Base-by-base conservation (phyloP, 2,888 invertebrate species). In the Hyposoter didymator region DNA sequence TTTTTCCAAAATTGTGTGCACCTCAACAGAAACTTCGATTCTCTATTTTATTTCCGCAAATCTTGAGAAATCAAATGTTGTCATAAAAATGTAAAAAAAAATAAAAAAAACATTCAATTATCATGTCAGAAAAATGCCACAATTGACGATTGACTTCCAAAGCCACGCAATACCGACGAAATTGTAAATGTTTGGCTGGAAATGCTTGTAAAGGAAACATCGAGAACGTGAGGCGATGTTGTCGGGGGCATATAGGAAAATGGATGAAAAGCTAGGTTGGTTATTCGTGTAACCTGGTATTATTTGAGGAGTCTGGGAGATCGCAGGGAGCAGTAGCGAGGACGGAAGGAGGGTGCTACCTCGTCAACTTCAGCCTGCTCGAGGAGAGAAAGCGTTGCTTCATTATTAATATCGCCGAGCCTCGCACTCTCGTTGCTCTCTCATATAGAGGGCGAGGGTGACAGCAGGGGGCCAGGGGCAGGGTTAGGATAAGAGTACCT, bases 331-430 rank as follows among this genome's bases (percentile, higher is more conserved):
- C 55, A 22, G 39, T n/a, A 7, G 74, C 5, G 0, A 35, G n/a
- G 45, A 14, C 7, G 64, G 75, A 22, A 32, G 45, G 35, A 12
- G 73, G 12, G 66, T 28, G 43, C 47, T 45, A 70, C 45, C 69
- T 52, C 52, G 78, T 70, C 74, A 52, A 62, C 55, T 45, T 45
- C 17, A 39, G 12, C 35, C 3, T 47, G 45, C 39, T 32, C 59
- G 59, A 62, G 17, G 49, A 80, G 80, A 43, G 73, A 73, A 73
- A 78, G 79, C 74, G 70, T 75, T 49, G 82, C 72, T 79, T 82
- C 79, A 85, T 85, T 85, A 83, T 85, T 85, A 83, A 85, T 83
- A 83, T 85, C 82, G 76, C 59, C 22, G 35, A 39, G 39, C 76
- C 67, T 64, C 55, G 69, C 55, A 69, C 59, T 67, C 73, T 39